Evolutionary conservation across 2,888 invertebrate species (phyloP), one percentile per base, ranked within the genome.

Genomic region (Norana najaformis): DNA sequence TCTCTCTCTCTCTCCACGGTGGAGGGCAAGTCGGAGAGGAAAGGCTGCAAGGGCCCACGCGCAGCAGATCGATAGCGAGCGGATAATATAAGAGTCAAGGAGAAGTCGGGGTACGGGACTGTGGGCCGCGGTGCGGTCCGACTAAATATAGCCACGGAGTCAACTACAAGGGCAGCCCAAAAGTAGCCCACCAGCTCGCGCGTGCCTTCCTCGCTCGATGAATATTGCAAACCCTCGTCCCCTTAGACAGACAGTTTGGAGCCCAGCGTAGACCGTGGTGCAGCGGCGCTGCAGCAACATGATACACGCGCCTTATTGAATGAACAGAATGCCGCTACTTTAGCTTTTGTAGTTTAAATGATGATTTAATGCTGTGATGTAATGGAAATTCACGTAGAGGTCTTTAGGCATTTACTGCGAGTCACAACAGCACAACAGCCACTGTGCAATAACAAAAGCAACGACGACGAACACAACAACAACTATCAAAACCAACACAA

Each of bases 141-240:
- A 69, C 69, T 69, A 69, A 69, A 69, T 69, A 69, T n/a, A 69
- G 69, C 69, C 69, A n/a, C 30, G 13, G 30, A 69, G 30, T 69
- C 69, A 69, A 69, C 69, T 69, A 69, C 69, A 69, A 69, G 69
- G 69, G 69, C 69, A 69, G 69, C 69, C 69, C 69, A 69, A 69
- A 69, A 69, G 69, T 69, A 69, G 69, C 69, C 69, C 69, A 69
- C 69, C n/a, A n/a, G n/a, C 69, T 69, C 30, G 69, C 69, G 69
- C n/a, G 69, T 69, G 69, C 69, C 30, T 30, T 30, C 69, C 69
- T 16, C 30, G 69, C n/a, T n/a, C 69, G 30, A 69, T 16, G 69
- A 69, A 69, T 8, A n/a, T 30, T 69, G 13, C 69, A 69, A 30
- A 69, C 23, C 47, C 1, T 47, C 53, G 11, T 53, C 30, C 23